Evolutionary conservation across 2,888 invertebrate genomes (phyloP), one percentile per base, ranked within the genome.

Genomic region (Spilarctia lutea): DNA sequence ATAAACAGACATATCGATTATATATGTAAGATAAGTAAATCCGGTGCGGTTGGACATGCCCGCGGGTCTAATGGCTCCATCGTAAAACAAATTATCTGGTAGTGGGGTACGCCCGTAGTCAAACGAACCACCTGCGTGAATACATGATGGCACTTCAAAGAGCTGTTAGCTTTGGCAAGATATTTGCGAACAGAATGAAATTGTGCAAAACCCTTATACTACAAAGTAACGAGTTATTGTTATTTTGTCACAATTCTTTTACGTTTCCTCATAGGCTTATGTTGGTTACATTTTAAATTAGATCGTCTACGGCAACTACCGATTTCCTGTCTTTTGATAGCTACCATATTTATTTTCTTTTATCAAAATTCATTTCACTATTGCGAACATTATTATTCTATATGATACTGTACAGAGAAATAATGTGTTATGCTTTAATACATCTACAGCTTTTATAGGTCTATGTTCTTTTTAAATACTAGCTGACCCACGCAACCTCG

Each of bases 61-160:
- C 77, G 74, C 76, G 35, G 20, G 11, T 48, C 65, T 76, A 72
- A 77, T 75, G 75, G 75, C 75, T 30, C 65, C 74, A 39, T 78
- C 70, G 76, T 63, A 79, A 80, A 85, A 84, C 73, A 80, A 81
- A 85, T 85, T 79, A 82, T 82, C 80, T 72, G 65, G 42, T 65
- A 72, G 81, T 74, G 72, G 69, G 78, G 75, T 77, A 73, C 79
- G 75, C 70, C 48, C 79, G 79, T 72, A 81, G 82, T 80, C 75
- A 78, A 79, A 78, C 82, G 79, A 79, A 68, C 83, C 79, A 82
- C 78, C 81, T 82, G 81, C 79, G 71, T 82, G 83, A 82, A 80
- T 79, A 79, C 84, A 82, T 75, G 84, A 81, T 71, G 84, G 80
- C 71, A 81, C 84, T 81, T 85, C 85, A 85, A 85, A 85, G 81